Evolutionary conservation across 2,797 vertebrate species (phyloP).

Genomic region (Monodelphis domestica): DNA sequence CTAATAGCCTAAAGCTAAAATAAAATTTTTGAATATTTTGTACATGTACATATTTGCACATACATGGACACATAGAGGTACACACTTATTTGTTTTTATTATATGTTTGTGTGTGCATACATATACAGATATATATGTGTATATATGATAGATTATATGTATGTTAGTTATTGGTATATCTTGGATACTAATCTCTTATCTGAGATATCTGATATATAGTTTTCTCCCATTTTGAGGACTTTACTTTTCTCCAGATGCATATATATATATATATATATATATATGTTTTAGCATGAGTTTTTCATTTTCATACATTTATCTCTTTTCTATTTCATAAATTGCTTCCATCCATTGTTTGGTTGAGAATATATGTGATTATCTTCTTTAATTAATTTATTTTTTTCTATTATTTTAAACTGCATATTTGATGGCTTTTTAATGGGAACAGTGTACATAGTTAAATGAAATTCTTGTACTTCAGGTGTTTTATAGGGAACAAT

Average conservation of each 20-base stretch:
- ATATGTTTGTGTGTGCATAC: too few relatives aligned
- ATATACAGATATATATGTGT: not conserved
- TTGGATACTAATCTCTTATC: not conserved
- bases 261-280: too few relatives aligned
- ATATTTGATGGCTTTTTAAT: not conserved
- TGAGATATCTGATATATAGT: not conserved
- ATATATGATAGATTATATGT: not conserved
- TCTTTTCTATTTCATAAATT: not conserved
- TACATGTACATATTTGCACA: too few relatives aligned
- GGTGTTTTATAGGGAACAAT: constrained; percentile 2
- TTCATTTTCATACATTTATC: not conserved
- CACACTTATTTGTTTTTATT: too few relatives aligned
- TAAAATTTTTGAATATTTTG: not conserved
- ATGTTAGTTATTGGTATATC: not conserved
- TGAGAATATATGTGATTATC: not conserved
- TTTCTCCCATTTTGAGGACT: not conserved
- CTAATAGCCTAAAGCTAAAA: not conserved
- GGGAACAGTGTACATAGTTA: not conserved
- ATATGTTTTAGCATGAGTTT: not conserved
- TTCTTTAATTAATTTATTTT: constrained; percentile 1
- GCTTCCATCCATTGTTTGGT: not conserved
- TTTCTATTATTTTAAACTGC: constrained; percentile 33
- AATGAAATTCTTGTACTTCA: constrained; percentile 19
- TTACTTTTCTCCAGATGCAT: not conserved
- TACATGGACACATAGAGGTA: not conserved